phyloP scores from a whole-genome alignment of 2,113 vertebrate species.

The Probosciger aterrimus region DNA sequence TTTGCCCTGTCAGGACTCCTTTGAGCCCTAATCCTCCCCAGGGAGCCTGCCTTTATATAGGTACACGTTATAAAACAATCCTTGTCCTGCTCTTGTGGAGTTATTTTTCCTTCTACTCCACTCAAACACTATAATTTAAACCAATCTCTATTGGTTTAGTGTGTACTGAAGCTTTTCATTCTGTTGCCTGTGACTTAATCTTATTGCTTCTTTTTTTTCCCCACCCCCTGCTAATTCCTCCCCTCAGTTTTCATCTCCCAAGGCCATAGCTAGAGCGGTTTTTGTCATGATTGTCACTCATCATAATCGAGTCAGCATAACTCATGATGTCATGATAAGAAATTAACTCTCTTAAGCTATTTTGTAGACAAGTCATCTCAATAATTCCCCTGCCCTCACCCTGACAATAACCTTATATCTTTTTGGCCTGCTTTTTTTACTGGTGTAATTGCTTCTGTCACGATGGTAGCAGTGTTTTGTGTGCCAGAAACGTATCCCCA shows the following conservation, averaged over 20 bases:
- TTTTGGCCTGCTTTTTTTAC: neutral
- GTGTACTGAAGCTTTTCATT: neutral
- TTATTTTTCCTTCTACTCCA: neutral
- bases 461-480: neutral
- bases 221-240: neutral
- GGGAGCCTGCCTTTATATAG: neutral
- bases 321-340: neutral
- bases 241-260: neutral
- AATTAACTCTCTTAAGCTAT: neutral
- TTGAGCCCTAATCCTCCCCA: neutral
- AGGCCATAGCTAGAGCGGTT: neutral
- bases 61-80: neutral
- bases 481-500: conserved; percentile 33
- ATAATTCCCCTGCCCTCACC: neutral
- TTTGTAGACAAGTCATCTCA: conserved; percentile 19
- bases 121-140: neutral
- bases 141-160: neutral
- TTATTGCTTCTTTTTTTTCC: neutral
- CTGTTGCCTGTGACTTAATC: neutral
- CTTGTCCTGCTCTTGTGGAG: neutral
- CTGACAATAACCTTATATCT: neutral
- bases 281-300: neutral
- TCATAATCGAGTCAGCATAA: neutral
- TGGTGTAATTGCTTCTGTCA: conserved; percentile 5
- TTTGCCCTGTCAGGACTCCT: neutral